Evolutionary conservation across 2,797 vertebrate species (phyloP).

Genomic region (Etheostoma perlongum): DNA sequence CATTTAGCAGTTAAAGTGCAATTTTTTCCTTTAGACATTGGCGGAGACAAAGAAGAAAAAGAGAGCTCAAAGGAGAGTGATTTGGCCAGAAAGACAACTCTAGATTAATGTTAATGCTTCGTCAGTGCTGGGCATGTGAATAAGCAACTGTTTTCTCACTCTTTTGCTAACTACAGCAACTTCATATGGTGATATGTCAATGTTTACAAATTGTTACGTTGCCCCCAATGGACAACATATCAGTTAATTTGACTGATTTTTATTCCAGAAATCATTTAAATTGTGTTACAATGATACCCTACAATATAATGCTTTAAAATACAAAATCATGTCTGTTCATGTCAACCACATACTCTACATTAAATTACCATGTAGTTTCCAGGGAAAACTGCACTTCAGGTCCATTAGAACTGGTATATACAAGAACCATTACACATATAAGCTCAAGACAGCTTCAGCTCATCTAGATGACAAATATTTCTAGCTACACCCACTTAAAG

Average conservation of each 20-base stretch:
- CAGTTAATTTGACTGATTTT: background rate
- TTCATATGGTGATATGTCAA: background rate
- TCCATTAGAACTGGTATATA: background rate
- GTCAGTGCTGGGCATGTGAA: background rate
- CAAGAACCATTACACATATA: background rate
- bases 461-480: conserved; percentile 38
- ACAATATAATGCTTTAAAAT: background rate
- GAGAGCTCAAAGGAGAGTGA: background rate
- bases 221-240: background rate
- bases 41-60: background rate
- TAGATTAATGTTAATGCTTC: background rate
- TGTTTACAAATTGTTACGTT: background rate
- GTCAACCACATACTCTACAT: background rate
- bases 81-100: background rate
- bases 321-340: background rate
- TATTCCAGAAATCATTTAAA: background rate
- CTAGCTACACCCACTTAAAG: conserved; percentile 29
- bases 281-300: background rate
- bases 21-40: background rate
- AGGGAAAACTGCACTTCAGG: background rate
- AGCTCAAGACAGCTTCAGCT: conserved; percentile 33
- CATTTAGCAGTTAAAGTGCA: background rate
- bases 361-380: background rate
- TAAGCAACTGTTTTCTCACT: background rate
- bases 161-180: background rate